Percentiles rank a stretch among this genome's conserved stretches.
Conservation (phyloP, 2,113 vertebrate species). For the Brachypodius melanocephalos region DNA sequence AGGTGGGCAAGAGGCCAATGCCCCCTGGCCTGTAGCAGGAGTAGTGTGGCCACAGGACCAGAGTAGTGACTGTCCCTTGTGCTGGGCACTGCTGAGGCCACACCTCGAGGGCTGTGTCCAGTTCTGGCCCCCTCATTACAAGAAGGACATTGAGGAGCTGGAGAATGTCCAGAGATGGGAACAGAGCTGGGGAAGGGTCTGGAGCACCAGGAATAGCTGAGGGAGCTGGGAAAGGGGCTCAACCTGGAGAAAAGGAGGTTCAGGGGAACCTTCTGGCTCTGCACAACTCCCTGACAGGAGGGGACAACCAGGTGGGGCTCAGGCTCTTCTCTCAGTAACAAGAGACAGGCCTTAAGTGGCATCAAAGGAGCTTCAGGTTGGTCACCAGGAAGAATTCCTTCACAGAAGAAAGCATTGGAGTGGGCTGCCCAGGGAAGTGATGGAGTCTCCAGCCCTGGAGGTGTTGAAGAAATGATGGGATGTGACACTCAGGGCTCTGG, state of each 20-base stretch:
- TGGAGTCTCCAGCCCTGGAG: background rate
- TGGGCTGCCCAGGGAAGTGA: background rate
- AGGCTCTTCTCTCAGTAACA: background rate
- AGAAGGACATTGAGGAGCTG: background rate
- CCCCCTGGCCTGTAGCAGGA: background rate
- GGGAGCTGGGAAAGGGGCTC: background rate
- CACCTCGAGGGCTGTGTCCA: background rate
- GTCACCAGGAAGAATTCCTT: background rate
- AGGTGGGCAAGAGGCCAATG: background rate
- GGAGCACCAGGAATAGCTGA: accelerated
- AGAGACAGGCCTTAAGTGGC: background rate
- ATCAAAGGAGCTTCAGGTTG: background rate
- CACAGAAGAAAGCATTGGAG: background rate
- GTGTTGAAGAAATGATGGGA: accelerated
- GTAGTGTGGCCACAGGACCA: background rate
- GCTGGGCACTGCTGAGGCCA: background rate
- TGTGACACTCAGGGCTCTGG: background rate
- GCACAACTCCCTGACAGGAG: background rate
- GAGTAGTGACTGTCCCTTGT: background rate
- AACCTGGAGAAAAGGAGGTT: background rate
- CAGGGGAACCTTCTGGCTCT: accelerated
- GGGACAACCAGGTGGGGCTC: accelerated
- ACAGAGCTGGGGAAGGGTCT: accelerated
- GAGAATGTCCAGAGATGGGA: accelerated
- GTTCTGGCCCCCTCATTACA: background rate